Conservation (phyloP, 2,797 vertebrate genomes). For the Lemur catta region DNA sequence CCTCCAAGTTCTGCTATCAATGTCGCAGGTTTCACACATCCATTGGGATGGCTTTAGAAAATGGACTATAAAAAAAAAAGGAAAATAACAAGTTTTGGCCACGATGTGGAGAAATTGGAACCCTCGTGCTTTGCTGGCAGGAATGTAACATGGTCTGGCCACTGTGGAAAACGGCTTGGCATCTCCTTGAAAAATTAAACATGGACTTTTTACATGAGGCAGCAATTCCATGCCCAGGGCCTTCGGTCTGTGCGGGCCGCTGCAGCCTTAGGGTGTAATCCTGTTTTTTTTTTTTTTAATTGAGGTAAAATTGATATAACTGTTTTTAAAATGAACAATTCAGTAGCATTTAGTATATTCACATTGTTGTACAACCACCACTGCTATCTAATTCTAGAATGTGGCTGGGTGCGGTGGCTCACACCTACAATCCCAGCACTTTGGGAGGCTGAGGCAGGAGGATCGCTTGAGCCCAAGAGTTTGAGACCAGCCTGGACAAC, state of each 20-base stretch:
- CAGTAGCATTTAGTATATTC: too few relatives aligned
- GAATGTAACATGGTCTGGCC: background rate
- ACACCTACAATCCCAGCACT: too few relatives aligned
- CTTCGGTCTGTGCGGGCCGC: background rate
- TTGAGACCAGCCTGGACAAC: background rate
- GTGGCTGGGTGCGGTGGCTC: too few relatives aligned
- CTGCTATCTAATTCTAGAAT: too few relatives aligned
- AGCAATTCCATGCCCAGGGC: background rate
- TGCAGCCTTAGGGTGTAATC: background rate
- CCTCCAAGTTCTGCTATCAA: background rate
- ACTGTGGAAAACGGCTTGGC: background rate
- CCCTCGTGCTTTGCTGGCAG: rapidly evolving
- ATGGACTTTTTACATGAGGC: background rate
- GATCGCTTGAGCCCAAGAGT: background rate
- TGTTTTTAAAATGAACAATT: too few relatives aligned
- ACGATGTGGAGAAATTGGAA: background rate
- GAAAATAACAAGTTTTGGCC: background rate
- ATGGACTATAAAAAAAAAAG: background rate
- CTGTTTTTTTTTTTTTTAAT: too few relatives aligned
- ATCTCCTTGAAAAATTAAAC: too few relatives aligned
- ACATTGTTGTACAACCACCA: too few relatives aligned
- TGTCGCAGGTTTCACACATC: background rate
- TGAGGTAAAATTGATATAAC: too few relatives aligned
- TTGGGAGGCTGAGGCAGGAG: too few relatives aligned
- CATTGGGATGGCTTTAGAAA: background rate